A percentile compares a stretch with the other conserved stretches of the same genome.
Conservation (phyloP, 1,140 invertebrate genomes). For the Lasioglossum baleicum region DNA sequence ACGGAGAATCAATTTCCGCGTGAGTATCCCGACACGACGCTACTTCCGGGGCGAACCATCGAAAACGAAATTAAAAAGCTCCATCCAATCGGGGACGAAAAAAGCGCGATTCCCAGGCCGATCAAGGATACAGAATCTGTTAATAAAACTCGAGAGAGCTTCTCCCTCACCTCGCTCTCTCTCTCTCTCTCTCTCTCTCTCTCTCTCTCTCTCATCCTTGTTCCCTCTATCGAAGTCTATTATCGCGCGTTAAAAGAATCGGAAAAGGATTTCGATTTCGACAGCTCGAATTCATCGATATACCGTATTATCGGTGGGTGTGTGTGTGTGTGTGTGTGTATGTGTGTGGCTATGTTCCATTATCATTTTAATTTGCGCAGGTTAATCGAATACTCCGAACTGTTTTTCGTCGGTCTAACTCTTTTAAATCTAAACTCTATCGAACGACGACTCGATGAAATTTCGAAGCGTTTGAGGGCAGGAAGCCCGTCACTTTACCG, state of each 20-base stretch:
- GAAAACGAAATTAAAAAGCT: slow-evolving; percentile 45
- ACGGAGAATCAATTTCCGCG: slow-evolving; percentile 38
- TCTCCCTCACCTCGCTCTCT: too few relatives aligned
- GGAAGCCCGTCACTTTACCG: neutral
- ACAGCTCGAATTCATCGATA: neutral
- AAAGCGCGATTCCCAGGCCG: slow-evolving; percentile 7
- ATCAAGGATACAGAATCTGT: slow-evolving; percentile 27
- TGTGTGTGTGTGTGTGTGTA: too few relatives aligned
- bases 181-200: neutral
- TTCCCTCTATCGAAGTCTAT: neutral
- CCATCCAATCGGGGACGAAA: slow-evolving; percentile 17
- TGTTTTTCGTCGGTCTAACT: neutral
- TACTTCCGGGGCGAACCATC: slow-evolving; percentile 29
- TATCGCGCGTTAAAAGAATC: neutral
- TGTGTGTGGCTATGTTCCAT: neutral
- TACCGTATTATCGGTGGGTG: neutral
- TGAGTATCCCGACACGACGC: slow-evolving; percentile 4
- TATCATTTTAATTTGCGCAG: neutral
- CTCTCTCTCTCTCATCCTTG: neutral
- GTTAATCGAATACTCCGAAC: neutral
- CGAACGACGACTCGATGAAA: neutral
- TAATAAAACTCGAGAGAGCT: slow-evolving; percentile 20
- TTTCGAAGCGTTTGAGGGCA: neutral
- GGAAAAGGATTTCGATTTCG: neutral
- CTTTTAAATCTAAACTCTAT: neutral